Evolutionary conservation across 1,140 invertebrate genomes (phyloP).

Genomic region (Brachionus rubens): DNA sequence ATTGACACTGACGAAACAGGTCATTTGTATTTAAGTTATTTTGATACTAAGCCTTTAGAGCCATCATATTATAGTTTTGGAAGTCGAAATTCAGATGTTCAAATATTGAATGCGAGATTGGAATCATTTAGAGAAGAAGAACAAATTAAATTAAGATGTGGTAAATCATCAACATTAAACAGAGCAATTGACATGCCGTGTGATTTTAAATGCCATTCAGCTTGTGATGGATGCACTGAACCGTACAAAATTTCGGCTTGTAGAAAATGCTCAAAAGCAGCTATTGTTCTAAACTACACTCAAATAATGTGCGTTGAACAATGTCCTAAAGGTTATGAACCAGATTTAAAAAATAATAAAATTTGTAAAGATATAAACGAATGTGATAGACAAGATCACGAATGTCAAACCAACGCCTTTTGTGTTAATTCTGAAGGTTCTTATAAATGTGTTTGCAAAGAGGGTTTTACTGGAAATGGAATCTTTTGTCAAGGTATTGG

Average conservation of each 20-base stretch:
- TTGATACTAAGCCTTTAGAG: conserved; percentile 22
- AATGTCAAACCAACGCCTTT: conserved; percentile 1
- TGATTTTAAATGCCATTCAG: conserved; percentile 36
- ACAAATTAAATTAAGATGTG: conserved; percentile 3
- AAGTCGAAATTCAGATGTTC: conserved; percentile 41
- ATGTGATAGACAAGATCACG: not conserved
- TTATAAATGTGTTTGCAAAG: conserved; percentile 40
- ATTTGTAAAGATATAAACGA: conserved; percentile 44
- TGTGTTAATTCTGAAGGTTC: conserved; percentile 37
- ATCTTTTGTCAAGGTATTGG: conserved; percentile 15
- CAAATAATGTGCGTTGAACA: conserved; percentile 16
- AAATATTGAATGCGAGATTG: conserved; percentile 12
- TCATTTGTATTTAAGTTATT: conserved; percentile 39
- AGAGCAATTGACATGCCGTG: not conserved
- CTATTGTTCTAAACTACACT: not conserved
- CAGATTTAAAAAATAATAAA: not conserved
- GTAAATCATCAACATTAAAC: not conserved
- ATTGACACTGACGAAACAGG: conserved; percentile 22
- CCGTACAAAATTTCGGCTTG: not conserved
- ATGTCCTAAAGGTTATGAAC: conserved; percentile 17
- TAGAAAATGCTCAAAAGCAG: conserved; percentile 20
- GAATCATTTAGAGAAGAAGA: not conserved
- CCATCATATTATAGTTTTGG: conserved; percentile 44
- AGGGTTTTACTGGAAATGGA: conserved; percentile 38
- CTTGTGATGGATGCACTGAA: conserved; percentile 34